A percentile compares a stretch with the other conserved stretches of the same genome.
phyloP scores from a whole-genome alignment of 2,797 vertebrate genomes.

The Petrocephalus sullivani region DNA sequence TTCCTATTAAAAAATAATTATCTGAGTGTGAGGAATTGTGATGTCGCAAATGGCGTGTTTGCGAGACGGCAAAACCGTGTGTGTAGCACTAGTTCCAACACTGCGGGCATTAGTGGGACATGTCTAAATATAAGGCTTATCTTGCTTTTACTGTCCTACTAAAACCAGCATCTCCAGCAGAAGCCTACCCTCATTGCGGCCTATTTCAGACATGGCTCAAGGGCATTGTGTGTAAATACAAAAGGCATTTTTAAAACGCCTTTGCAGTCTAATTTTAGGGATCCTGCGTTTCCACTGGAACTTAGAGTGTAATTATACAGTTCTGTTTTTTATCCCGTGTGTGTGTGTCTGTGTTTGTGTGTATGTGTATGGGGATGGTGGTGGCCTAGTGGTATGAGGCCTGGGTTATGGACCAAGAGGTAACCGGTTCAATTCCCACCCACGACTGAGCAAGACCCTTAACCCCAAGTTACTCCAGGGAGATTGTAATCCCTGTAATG shows the following conservation, averaged over 20 bases:
- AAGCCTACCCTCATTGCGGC: slow-evolving; percentile 46
- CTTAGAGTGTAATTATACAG: neutral
- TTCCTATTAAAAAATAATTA: neutral
- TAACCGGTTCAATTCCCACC: no score
- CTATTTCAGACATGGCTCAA: slow-evolving; percentile 41
- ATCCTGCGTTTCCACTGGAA: neutral
- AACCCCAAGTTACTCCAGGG: no score
- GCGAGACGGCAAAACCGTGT: neutral
- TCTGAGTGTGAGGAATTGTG: neutral
- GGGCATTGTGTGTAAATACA: slow-evolving; percentile 1
- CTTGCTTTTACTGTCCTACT: slow-evolving; percentile 53
- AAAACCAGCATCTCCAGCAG: slow-evolving; percentile 61
- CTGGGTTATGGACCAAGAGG: no score
- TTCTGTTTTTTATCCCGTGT: neutral
- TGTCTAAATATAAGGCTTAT: slow-evolving; percentile 60
- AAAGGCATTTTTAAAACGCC: neutral
- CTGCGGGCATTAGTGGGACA: slow-evolving; percentile 15
- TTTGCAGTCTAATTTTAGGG: neutral
- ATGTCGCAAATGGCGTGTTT: neutral
- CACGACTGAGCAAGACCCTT: no score
- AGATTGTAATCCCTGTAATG: no score
- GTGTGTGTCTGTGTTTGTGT: no score
- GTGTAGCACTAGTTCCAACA: neutral
- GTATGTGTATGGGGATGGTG: no score
- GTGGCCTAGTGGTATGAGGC: no score